Evolutionary conservation across 2,888 invertebrate species (phyloP), one percentile per base, ranked within the genome.

Genomic region (Ectemnius cavifrons): DNA sequence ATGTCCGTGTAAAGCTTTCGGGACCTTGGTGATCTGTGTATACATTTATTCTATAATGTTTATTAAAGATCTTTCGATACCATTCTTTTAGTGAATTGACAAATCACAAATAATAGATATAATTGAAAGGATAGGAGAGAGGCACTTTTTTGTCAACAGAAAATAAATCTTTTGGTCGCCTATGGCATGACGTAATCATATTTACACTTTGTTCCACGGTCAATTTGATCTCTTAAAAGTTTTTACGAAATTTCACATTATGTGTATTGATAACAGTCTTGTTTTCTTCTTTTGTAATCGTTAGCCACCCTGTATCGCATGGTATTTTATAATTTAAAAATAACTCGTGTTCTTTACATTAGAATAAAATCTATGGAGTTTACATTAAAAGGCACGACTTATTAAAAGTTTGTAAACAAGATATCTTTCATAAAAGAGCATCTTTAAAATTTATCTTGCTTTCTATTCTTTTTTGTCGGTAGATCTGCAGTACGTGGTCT

Each of bases 331-430:
- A 74, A 84, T 84, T 88, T 86, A 82, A 89, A 89, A 89, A 85
- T 85, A 89, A 88, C 87, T 88, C 85, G 76, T 68, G 79, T 78
- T 60, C 75, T 71, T 69, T 78, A 77, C 80, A 74, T 79, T 79
- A 75, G 82, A 86, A 88, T 88, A 87, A 88, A 89, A 89, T 84
- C 79, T 85, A 82, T 82, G 80, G 77, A 81, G 82, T 75, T 82
- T 82, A 86, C 74, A 76, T 88, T 88, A 89, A 88, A 89, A 89
- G 89, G 89, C 89, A 89, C 89, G 86, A 86, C 87, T 85, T 82
- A 88, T 88, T 89, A 86, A 87, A 89, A 88, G 66, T 84, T 83
- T 80, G 70, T 84, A 86, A 88, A 88, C 81, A 81, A 87, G 81
- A 84, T 73, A 80, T 83, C 77, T 57, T 60, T 75, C 80, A 82